Evolutionary conservation across 2,113 vertebrate genomes (phyloP).

Genomic region (Tupaia tana): DNA sequence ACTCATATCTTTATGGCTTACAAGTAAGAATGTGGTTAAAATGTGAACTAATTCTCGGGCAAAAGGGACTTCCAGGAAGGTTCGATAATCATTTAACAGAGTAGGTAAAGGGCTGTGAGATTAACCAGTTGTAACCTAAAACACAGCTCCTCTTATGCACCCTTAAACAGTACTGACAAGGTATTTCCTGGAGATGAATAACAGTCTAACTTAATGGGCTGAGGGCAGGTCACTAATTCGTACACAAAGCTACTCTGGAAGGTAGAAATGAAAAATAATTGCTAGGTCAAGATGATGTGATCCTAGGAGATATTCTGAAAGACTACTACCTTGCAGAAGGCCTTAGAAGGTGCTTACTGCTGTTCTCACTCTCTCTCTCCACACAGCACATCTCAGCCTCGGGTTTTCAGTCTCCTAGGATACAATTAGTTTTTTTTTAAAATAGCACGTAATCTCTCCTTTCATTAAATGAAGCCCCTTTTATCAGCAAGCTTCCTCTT

Average conservation of each 20-base stretch:
- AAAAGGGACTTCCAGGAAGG: constrained; percentile 52
- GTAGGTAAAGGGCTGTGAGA: constrained; percentile 46
- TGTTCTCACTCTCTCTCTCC: constrained; percentile 31
- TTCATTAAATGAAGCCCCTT: constrained; percentile 33
- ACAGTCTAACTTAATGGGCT: constrained; percentile 65
- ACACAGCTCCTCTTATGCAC: constrained; percentile 30
- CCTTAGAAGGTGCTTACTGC: neutral
- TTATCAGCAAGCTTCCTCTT: constrained; percentile 11
- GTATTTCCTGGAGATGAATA: constrained; percentile 77
- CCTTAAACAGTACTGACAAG: constrained; percentile 62
- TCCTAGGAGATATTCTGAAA: constrained; percentile 51
- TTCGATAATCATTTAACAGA: constrained; percentile 45
- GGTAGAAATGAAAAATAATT: constrained; percentile 69
- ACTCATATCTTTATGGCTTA: constrained; percentile 37
- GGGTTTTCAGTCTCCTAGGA: neutral
- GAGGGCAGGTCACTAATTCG: constrained; percentile 64
- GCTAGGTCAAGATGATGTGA: constrained; percentile 26
- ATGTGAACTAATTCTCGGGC: constrained; percentile 48
- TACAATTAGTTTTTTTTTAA: constrained; percentile 20
- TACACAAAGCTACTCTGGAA: constrained; percentile 65
- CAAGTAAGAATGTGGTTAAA: constrained; percentile 40
- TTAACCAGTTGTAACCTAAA: constrained; percentile 65
- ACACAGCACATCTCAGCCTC: neutral
- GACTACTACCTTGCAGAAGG: constrained; percentile 53
- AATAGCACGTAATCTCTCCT: constrained; percentile 24